Base-by-base conservation (phyloP, 2,797 vertebrate genomes). In the Enoplosus armatus region DNA sequence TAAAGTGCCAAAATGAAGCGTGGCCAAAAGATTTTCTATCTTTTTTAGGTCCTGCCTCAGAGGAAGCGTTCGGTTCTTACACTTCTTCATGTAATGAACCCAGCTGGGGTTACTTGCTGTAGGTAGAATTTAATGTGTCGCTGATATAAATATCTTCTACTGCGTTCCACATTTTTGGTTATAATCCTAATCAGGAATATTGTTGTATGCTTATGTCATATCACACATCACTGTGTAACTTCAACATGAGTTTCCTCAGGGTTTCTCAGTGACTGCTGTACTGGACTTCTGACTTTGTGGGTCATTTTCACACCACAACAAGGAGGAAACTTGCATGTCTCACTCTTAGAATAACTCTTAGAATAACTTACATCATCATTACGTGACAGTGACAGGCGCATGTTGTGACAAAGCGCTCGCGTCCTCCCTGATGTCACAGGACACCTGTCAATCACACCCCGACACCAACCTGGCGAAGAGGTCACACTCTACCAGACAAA, bases 361-460 rank as follows among this genome's bases (percentile, higher is more conserved):
- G 69, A 87, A 75, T 64, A 87, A 73, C 70, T 3, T 55, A 64
- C 82, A 86, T 91, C 88, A 85, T 91, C 83, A 77, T 84, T 75
- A 77, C 51, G 82, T 81, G 89, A 92, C 87, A 85, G 72, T 88
- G 88, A 92, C 8, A 18, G 41, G 2, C 0, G 24, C 27, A 0
- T 58, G 79, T 78, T 87, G 87, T 89, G 93, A 91, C 89, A 90
- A 87, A 89, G 37, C 35, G 11, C 53, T 8, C 15, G 22, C 59
- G 72, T 74, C 60, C 50, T 58, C 82, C 64, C 83, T 89, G 86
- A 92, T 86, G 81, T 75, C 85, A 64, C 24, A 5, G 6, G 91
- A 92, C 92, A 91, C 86, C 87, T 89, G 92, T 89, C 91, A 91
- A 87, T 93, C 90, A 90, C 70, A 59, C 5, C 58, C 2, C 6